These are phyloP conservation scores for Raja brachyura DNA, from an alignment of 2,113 vertebrate species.

Conservation along the genomic window DNA sequence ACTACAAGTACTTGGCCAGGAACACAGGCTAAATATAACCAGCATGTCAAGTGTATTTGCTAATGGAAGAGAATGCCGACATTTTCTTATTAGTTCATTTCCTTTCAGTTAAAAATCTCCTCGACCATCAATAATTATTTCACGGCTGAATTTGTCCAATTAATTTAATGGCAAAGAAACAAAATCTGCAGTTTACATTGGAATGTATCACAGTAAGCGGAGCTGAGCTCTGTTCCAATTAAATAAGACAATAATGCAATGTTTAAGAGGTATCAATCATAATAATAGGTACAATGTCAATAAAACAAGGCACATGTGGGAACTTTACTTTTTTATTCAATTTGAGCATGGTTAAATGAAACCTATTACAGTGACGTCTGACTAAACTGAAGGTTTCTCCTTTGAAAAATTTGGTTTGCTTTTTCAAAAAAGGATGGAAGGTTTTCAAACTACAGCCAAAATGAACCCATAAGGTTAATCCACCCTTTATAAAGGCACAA, in stretches of 20 bases:
- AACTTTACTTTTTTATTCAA: neutral
- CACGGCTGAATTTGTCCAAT: conserved; percentile 18
- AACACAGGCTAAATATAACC: conserved; percentile 8
- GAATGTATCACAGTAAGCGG: neutral
- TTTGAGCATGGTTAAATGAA: neutral
- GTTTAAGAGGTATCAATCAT: neutral
- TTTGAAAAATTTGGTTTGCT: neutral
- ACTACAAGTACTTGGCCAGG: neutral
- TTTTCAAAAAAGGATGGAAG: neutral
- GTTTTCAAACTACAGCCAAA: neutral
- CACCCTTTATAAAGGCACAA: neutral
- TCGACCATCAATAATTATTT: neutral
- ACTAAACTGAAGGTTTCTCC: neutral
- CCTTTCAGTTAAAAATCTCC: neutral
- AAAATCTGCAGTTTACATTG: neutral
- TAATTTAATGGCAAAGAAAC: conserved; percentile 1
- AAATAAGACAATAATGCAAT: neutral
- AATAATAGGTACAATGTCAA: neutral
- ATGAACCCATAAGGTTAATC: neutral
- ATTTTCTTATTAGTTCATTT: conserved; percentile 14
- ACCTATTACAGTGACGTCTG: neutral
- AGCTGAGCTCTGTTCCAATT: neutral
- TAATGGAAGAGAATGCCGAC: neutral
- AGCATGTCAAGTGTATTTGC: neutral
- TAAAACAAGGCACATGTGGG: neutral